A percentile compares a stretch with the other conserved stretches of the same genome.
Evolutionary conservation across 2,888 invertebrate genomes (phyloP).

Genomic region (Catocala sponsa): DNA sequence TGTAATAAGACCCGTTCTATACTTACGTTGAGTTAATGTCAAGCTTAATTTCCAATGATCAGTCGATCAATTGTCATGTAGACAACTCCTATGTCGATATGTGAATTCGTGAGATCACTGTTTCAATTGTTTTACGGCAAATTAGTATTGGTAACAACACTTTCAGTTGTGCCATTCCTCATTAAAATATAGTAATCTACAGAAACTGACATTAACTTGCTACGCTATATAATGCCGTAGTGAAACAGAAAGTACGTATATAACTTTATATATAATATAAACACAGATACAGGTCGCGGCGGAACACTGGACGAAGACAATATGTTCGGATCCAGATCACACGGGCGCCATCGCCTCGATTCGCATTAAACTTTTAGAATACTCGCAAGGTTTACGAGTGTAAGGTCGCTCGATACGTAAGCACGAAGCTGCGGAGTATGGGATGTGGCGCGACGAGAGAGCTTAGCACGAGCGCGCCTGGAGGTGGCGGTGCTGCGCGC

Average conservation of each 20-base stretch:
- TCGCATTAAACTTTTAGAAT: not conserved
- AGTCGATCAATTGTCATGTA: not conserved
- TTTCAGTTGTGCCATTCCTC: too few species aligned
- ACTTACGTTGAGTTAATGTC: not conserved
- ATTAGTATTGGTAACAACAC: too few species aligned
- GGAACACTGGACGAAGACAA: too few species aligned
- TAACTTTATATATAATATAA: too few species aligned
- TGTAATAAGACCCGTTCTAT: not conserved
- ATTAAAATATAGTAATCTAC: not conserved
- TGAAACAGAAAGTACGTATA: too few species aligned
- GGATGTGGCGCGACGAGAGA: constrained; percentile 21
- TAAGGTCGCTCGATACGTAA: too few species aligned
- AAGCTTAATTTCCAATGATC: not conserved
- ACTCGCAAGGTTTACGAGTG: constrained; percentile 2
- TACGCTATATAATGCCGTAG: too few species aligned
- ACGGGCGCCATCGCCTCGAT: too few species aligned
- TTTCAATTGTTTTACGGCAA: too few species aligned
- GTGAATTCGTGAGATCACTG: not conserved
- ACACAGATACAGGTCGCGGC: too few species aligned
- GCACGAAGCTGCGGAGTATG: not conserved
- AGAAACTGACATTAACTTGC: not conserved
- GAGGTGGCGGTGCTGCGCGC: not conserved
- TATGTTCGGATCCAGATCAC: too few species aligned
- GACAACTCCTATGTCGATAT: not conserved
- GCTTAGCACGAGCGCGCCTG: constrained; percentile 1